Percentiles rank a stretch among this genome's conserved stretches.
These are phyloP conservation scores for Gasteruption jaculator DNA, from an alignment of 2,888 invertebrate genomes.

Conservation along the genomic window DNA sequence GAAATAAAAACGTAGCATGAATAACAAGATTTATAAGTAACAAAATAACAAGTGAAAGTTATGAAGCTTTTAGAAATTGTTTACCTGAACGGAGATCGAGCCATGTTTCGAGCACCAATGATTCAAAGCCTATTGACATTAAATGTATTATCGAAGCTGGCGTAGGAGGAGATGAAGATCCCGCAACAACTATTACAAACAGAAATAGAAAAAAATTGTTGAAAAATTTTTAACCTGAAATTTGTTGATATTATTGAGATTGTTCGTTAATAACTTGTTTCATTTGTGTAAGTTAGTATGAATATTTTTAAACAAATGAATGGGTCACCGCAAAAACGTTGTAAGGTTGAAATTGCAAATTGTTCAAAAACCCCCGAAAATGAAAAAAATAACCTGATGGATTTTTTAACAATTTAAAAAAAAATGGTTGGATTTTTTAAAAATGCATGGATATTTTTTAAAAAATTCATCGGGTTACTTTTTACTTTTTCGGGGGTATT, in stretches of 20 bases:
- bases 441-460: not conserved
- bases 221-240: slow-evolving; percentile 2
- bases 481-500: no score
- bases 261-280: no score
- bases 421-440: slow-evolving; percentile 7
- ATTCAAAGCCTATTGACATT: slow-evolving; percentile 62
- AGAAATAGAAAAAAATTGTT: not conserved
- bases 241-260: not conserved
- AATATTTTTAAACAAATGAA: slow-evolving; percentile 6
- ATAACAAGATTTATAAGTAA: not conserved
- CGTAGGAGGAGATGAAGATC: slow-evolving; percentile 41
- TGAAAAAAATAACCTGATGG: no score
- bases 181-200: slow-evolving; percentile 33
- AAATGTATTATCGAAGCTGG: slow-evolving; percentile 55
- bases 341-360: no score
- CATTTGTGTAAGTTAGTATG: no score
- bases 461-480: no score
- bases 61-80: slow-evolving; percentile 2
- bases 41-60: not conserved
- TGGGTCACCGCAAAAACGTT: no score
- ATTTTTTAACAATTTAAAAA: no score
- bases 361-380: no score
- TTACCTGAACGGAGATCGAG: slow-evolving; percentile 53
- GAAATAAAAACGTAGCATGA: slow-evolving; percentile 14
- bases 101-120: slow-evolving; percentile 62